A percentile compares a stretch with the other conserved stretches of the same genome.
These are phyloP conservation scores for Podilymbus podiceps DNA, from an alignment of 2,113 vertebrate genomes.

Conservation along the genomic window DNA sequence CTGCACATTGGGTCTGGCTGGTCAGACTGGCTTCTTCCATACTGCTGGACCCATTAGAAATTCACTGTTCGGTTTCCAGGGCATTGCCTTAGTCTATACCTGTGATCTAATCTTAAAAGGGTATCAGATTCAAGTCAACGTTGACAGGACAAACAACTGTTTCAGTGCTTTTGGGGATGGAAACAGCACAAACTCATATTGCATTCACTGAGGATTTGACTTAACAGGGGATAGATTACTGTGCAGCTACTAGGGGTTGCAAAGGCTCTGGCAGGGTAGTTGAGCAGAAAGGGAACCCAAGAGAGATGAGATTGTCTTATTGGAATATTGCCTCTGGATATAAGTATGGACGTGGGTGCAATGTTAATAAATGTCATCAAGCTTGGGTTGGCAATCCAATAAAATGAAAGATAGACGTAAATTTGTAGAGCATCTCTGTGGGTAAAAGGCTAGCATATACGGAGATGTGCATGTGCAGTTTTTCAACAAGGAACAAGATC, in stretches of 20 bases:
- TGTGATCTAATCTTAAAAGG: not conserved
- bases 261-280: not conserved
- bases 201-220: not conserved
- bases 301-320: not conserved
- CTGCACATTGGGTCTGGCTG: accelerated
- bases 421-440: not conserved
- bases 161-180: not conserved
- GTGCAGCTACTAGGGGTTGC: not conserved
- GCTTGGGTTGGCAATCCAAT: not conserved
- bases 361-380: not conserved
- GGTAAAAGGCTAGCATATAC: not conserved
- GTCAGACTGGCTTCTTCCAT: not conserved
- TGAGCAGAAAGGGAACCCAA: not conserved
- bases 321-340: not conserved
- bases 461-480: not conserved
- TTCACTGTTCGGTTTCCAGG: not conserved
- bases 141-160: not conserved
- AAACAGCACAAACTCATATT: not conserved
- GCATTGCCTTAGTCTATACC: not conserved
- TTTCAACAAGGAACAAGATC: not conserved
- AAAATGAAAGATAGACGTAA: not conserved
- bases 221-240: not conserved
- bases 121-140: not conserved
- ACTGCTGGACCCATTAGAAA: not conserved
- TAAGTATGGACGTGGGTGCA: not conserved